Evolutionary conservation across 1,140 invertebrate species (phyloP).

Genomic region (Drosophila ironensis): DNA sequence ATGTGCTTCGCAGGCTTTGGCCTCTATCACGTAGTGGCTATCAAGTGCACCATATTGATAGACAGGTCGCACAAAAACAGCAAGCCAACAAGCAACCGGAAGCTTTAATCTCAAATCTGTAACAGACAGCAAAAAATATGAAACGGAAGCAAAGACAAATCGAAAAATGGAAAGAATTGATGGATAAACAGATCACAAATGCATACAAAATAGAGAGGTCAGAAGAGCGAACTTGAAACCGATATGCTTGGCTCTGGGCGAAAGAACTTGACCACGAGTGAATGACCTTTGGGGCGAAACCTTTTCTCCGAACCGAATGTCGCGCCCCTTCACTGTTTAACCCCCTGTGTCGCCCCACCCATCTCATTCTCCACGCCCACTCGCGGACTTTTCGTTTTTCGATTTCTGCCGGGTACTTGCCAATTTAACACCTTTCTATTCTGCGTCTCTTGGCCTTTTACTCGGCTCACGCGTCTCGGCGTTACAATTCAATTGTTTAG

Average conservation of each 20-base stretch:
- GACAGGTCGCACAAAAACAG: neutral
- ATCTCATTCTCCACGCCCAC: slow-evolving; percentile 45
- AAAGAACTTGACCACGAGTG: slow-evolving; percentile 47
- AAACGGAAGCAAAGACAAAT: slow-evolving; percentile 21
- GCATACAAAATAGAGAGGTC: neutral
- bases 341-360: slow-evolving; percentile 20
- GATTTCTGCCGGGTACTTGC: no score
- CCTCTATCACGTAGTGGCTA: no score
- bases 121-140: slow-evolving; percentile 8
- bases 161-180: neutral
- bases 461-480: slow-evolving; percentile 34
- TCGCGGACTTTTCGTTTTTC: slow-evolving; percentile 17
- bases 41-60: neutral
- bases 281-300: slow-evolving; percentile 57
- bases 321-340: slow-evolving; percentile 46
- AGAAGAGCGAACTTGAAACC: slow-evolving; percentile 1
- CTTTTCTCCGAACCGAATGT: slow-evolving; percentile 45
- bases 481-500: slow-evolving; percentile 73
- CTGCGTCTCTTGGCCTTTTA: slow-evolving; percentile 60
- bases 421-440: slow-evolving; percentile 79
- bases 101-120: neutral
- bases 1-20: no score
- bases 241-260: slow-evolving; percentile 3
- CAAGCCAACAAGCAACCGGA: slow-evolving; percentile 5
- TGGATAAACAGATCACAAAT: slow-evolving; percentile 1